phyloP scores from a whole-genome alignment of 2,888 invertebrate genomes.

The Drosophila pegasa region DNA sequence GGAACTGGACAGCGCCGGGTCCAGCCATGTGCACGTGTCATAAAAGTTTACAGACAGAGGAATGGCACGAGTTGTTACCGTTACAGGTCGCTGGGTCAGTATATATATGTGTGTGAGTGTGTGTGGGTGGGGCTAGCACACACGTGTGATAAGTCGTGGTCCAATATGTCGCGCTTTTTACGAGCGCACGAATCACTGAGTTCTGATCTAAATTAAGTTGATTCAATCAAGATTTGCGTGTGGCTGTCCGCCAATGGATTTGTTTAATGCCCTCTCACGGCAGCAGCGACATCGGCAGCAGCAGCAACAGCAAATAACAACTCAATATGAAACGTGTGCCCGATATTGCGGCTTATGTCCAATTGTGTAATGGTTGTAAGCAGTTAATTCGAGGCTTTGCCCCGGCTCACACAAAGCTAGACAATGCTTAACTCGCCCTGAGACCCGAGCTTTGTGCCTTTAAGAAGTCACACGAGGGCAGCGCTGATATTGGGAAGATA shows the following conservation, averaged over 20 bases:
- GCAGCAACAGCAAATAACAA: conserved; percentile 45
- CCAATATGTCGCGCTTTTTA: conserved; percentile 79
- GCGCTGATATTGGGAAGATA: conserved; percentile 29
- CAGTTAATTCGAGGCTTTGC: conserved; percentile 55
- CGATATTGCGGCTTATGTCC: conserved; percentile 62
- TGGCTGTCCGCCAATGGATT: conserved; percentile 67
- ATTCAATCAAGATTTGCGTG: conserved; percentile 78
- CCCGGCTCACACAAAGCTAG: conserved; percentile 12
- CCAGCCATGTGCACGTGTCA: conserved; percentile 72
- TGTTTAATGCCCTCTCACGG: conserved; percentile 65
- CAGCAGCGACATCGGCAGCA: conserved; percentile 6
- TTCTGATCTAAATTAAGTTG: conserved; percentile 78
- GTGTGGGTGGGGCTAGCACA: conserved; percentile 25
- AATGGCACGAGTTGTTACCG: conserved; percentile 61
- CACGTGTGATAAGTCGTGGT: conserved; percentile 75
- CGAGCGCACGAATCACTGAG: conserved; percentile 76
- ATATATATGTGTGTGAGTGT: conserved; percentile 33
- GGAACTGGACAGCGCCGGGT: conserved; percentile 34
- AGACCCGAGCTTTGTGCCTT: conserved; percentile 17
- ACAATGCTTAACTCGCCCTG: conserved; percentile 28
- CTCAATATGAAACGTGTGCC: conserved; percentile 71
- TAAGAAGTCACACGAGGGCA: conserved; percentile 25
- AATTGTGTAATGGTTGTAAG: conserved; percentile 56
- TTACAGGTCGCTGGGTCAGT: conserved; percentile 61
- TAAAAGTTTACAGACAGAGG: conserved; percentile 76